These are phyloP conservation scores for Brachionus asplanchnoidis DNA, from an alignment of 1,140 invertebrate genomes.

Conservation along the genomic window DNA sequence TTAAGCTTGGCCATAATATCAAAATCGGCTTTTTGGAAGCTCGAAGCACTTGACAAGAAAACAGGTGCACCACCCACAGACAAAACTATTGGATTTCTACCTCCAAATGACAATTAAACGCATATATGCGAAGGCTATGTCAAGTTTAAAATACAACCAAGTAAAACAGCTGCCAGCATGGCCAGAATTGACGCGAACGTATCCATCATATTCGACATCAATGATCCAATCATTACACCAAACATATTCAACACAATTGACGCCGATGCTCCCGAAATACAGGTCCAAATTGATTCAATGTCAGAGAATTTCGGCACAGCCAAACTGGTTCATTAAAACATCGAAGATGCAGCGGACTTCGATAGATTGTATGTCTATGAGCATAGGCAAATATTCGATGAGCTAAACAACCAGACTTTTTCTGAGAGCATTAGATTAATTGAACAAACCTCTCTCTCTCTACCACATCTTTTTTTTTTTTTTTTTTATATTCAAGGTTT, in stretches of 20 bases:
- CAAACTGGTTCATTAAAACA: neutral
- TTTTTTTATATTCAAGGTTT: too few species aligned
- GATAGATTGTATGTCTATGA: neutral
- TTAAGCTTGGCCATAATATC: neutral
- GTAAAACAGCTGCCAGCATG: neutral
- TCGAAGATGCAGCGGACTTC: neutral
- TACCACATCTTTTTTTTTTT: too few species aligned
- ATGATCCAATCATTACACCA: neutral
- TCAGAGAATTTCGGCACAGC: neutral
- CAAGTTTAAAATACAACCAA: neutral
- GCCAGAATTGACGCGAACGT: neutral
- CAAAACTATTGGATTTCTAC: neutral
- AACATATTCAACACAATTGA: neutral
- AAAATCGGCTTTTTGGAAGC: neutral
- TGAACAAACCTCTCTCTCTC: neutral
- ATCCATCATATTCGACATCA: neutral
- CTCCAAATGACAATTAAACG: neutral
- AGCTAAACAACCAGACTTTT: neutral
- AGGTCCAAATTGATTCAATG: neutral
- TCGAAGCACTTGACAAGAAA: neutral
- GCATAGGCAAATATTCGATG: neutral
- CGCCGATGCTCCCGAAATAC: neutral
- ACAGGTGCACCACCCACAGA: neutral
- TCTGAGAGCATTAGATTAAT: neutral
- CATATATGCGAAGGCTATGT: neutral